Base-by-base conservation (phyloP, 2,888 invertebrate genomes). In the Lycocerus yunnanus region DNA sequence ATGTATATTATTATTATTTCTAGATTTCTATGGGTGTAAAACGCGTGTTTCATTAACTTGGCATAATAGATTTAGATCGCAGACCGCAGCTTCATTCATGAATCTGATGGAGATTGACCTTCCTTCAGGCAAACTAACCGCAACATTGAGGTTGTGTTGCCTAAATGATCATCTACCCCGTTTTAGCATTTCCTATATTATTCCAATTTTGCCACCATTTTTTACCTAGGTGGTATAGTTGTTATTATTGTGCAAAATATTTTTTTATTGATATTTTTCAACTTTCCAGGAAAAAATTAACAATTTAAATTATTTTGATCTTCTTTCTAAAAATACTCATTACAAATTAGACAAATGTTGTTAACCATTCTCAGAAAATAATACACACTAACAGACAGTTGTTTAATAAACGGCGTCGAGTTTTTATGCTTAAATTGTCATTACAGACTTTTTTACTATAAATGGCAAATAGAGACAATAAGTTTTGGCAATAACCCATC, bases 71-170 rank as follows among this genome's bases (percentile, higher is more conserved):
- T 76, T 71, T 73, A 76, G 73, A 76, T 76, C 71, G 69, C 61
- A 73, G 71, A 76, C 76, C 76, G 71, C 76, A 73, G 76, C 68
- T 76, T 73, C 76, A 76, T 76, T 76, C 76, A 76, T 73, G 73
- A 73, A 76, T 76, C 73, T 27, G 71, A 72, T 71, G 15, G 72
- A 69, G 71, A 68, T 18, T 68, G 76, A 63, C 76, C 76, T 73
- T 76, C 70, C 76, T 76, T 76, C 68, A 60, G 76, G 76, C 76
- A 66, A 68, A 76, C 66, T 70, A 73, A 73, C 76, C 76, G 71
- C 76, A 71, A 73, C 73, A 75, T 72, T 75, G 69, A 72, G 75
- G 75, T 75, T 75, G 43, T 71, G 60, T 72, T 61, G 74, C 71
- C 74, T 74, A 72, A 75, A 75, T 72, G 69, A 72, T 27, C 20